Evolutionary conservation across 2,888 invertebrate genomes (phyloP).

Genomic region (Selenia dentaria): DNA sequence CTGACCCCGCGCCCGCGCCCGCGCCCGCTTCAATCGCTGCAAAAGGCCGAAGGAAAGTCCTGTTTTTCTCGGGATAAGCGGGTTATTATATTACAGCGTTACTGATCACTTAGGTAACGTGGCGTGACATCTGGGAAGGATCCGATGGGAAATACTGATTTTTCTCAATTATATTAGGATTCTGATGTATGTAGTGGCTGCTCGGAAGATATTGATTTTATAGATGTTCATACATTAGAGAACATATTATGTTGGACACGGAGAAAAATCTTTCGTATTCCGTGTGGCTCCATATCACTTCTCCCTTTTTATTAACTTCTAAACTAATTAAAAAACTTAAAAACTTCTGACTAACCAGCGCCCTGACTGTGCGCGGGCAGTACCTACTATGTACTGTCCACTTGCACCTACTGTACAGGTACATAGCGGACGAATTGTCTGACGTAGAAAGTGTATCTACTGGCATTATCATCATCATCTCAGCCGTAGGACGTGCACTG

Average conservation of each 20-base stretch:
- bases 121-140: constrained; percentile 18
- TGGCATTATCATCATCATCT: no score
- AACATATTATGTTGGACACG: background rate
- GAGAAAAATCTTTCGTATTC: no score
- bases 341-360: no score
- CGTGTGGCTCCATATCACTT: no score
- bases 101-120: constrained; percentile 27
- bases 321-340: no score
- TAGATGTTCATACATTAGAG: background rate
- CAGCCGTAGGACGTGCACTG: no score
- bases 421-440: no score
- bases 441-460: no score
- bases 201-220: constrained; percentile 5
- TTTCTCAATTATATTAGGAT: constrained; percentile 24
- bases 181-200: constrained; percentile 8
- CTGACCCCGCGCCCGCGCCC: background rate
- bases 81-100: constrained; percentile 31
- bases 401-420: no score
- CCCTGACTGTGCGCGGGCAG: no score
- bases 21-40: background rate
- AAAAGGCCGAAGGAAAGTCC: constrained; percentile 23
- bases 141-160: constrained; percentile 24
- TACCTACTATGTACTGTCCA: no score
- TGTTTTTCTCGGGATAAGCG: constrained; percentile 29
- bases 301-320: no score